Conservation (phyloP, 2,113 vertebrate genomes). For the Ia io region DNA sequence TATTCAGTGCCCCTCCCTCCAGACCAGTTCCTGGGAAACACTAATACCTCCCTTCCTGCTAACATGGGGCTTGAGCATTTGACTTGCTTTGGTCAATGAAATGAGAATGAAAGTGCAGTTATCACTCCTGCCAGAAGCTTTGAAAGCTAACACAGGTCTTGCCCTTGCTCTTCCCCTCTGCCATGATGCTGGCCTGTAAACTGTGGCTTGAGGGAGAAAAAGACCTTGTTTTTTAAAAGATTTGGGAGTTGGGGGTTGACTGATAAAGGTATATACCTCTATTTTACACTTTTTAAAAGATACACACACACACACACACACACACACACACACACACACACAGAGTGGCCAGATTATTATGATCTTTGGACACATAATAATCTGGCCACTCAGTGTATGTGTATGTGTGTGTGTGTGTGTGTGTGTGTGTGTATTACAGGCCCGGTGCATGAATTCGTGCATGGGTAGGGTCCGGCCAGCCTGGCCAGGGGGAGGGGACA, state of each 20-base stretch:
- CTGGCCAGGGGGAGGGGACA: too few species aligned
- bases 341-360: too few species aligned
- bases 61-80: background rate
- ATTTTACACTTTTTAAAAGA: background rate
- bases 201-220: background rate
- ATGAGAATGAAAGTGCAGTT: background rate
- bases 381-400: too few species aligned
- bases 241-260: background rate
- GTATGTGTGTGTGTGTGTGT: too few species aligned
- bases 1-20: too few species aligned
- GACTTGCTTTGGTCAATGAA: background rate
- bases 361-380: too few species aligned
- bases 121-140: background rate
- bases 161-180: background rate
- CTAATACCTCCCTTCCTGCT: background rate
- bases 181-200: background rate
- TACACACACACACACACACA: too few species aligned
- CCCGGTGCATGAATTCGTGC: too few species aligned
- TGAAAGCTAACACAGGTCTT: background rate
- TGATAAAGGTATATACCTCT: background rate
- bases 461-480: too few species aligned
- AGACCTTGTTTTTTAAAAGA: background rate
- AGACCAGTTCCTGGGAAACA: background rate
- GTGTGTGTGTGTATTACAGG: too few species aligned
- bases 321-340: too few species aligned